These are phyloP conservation scores for Coregonus suidteri DNA, from an alignment of 2,797 vertebrate genomes.

Conservation along the genomic window DNA sequence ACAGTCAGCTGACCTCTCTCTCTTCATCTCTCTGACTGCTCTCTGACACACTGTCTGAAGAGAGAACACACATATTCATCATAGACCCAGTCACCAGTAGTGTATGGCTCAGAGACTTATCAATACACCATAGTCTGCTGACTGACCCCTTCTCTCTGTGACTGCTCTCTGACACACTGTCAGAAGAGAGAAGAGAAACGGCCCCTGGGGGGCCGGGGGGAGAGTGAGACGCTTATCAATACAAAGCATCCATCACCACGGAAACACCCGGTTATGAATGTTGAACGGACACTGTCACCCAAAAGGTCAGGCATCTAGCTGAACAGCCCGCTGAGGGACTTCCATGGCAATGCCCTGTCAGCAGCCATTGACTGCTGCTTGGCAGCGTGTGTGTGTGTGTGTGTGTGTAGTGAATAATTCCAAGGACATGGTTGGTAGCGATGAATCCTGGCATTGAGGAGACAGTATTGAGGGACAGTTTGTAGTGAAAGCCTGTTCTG, in stretches of 20 bases:
- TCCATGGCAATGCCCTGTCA: constrained; percentile 16
- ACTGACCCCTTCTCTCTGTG: constrained; percentile 45
- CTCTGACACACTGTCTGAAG: constrained; percentile 36
- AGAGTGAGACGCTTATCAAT: constrained; percentile 42
- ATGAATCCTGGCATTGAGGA: constrained; percentile 1
- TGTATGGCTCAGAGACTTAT: neutral
- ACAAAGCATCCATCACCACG: constrained; percentile 60
- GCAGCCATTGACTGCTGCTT: neutral
- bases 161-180: constrained; percentile 42
- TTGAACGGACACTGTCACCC: constrained; percentile 39
- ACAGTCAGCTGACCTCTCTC: constrained; percentile 4
- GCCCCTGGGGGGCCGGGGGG: constrained; percentile 13
- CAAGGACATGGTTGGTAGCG: neutral
- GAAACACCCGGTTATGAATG: constrained; percentile 37
- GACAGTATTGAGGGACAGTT: neutral
- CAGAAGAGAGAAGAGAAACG: constrained; percentile 14
- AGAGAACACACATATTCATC: constrained; percentile 18
- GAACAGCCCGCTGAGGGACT: constrained; percentile 27
- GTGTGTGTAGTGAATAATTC: neutral
- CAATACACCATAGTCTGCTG: neutral
- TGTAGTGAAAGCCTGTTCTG: neutral
- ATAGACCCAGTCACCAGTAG: neutral
- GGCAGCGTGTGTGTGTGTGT: neutral
- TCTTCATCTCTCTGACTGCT: constrained; percentile 48
- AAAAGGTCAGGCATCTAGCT: constrained; percentile 43